Evolutionary conservation across 2,888 invertebrate genomes (phyloP).

Genomic region (Chrysina gloriosa): DNA sequence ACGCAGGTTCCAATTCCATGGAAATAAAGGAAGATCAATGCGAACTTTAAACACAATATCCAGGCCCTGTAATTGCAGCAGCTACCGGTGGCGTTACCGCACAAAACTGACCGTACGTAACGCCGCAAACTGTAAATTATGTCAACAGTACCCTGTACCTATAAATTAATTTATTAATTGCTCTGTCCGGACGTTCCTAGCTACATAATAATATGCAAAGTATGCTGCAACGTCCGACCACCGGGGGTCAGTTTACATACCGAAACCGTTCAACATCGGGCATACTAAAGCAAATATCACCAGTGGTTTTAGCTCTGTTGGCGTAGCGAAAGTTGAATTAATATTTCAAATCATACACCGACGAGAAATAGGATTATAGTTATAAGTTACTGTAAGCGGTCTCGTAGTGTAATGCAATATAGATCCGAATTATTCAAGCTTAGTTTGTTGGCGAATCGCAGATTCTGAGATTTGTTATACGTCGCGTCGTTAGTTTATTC

Average conservation of each 20-base stretch:
- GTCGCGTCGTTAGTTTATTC: no score
- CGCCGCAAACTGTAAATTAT: constrained; percentile 40
- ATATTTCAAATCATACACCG: constrained; percentile 17
- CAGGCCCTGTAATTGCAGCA: background rate
- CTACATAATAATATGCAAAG: constrained; percentile 52
- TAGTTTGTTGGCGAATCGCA: no score
- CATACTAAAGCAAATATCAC: constrained; percentile 20
- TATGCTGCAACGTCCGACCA: constrained; percentile 46
- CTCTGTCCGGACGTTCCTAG: constrained; percentile 48
- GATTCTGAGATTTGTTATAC: no score
- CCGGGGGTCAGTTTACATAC: constrained; percentile 35
- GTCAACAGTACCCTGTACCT: constrained; percentile 44
- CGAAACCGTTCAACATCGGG: constrained; percentile 18
- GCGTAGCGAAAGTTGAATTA: constrained; percentile 3
- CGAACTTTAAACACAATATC: background rate
- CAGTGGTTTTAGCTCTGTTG: background rate
- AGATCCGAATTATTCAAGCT: no score
- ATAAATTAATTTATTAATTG: constrained; percentile 54
- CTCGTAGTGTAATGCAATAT: no score
- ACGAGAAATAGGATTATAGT: background rate
- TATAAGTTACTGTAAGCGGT: background rate
- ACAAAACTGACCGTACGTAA: constrained; percentile 16
- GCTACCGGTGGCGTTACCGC: background rate
- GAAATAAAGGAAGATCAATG: constrained; percentile 10
- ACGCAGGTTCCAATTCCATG: background rate